Conservation (phyloP, 2,888 invertebrate species). For the Trachelus tabidus region DNA sequence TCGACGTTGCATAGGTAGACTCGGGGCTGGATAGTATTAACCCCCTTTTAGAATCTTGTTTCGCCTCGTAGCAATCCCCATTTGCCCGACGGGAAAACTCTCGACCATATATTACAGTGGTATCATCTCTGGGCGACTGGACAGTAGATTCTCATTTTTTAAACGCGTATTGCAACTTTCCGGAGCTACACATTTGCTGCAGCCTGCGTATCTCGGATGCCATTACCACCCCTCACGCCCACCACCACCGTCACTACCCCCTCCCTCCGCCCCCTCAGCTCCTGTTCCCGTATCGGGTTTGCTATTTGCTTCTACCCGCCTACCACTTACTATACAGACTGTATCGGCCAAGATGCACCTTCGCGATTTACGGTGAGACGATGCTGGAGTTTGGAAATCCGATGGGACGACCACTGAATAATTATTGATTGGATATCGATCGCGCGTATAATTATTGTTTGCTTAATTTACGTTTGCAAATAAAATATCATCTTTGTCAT, state of each 20-base stretch:
- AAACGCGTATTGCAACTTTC: not conserved
- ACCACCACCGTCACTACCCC: too few relatives aligned
- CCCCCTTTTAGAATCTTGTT: not conserved
- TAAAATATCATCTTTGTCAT: too few relatives aligned
- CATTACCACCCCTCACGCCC: not conserved
- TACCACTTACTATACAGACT: not conserved
- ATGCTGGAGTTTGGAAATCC: too few relatives aligned
- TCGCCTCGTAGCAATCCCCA: not conserved
- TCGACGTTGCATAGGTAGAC: conserved; percentile 16
- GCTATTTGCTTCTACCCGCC: not conserved
- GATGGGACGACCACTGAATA: too few relatives aligned
- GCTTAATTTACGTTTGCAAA: too few relatives aligned
- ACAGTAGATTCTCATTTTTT: conserved; percentile 2
- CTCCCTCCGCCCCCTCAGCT: too few relatives aligned
- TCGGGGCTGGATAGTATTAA: not conserved
- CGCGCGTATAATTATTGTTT: too few relatives aligned
- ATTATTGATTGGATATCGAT: too few relatives aligned
- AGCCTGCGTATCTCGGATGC: not conserved
- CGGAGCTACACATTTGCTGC: not conserved
- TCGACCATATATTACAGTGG: not conserved
- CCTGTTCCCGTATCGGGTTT: not conserved
- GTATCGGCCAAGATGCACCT: too few relatives aligned
- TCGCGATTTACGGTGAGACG: too few relatives aligned
- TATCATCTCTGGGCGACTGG: not conserved
- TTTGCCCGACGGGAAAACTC: not conserved